Evolutionary conservation across 1,140 invertebrate genomes (phyloP).

Genomic region (Cydia pomonella): DNA sequence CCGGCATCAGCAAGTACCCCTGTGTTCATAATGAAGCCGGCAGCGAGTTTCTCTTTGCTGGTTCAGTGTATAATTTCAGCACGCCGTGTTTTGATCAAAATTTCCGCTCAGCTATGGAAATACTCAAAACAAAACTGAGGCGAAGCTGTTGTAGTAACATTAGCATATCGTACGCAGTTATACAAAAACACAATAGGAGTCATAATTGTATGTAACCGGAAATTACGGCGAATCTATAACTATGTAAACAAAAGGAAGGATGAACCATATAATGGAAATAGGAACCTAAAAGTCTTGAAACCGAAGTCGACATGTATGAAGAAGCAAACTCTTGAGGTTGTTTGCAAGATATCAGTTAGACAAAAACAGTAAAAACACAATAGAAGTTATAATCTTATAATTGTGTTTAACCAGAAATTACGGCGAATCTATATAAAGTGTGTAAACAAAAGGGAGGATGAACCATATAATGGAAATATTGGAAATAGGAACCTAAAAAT

Average conservation of each 20-base stretch:
- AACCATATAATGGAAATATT: not conserved
- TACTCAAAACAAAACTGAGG: not conserved
- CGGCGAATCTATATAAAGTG: no score
- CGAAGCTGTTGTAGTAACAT: not conserved
- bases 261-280: not conserved
- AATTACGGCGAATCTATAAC: no score
- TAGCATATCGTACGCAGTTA: not conserved
- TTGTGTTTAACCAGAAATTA: no score
- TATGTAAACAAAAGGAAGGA: no score
- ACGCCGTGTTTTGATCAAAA: not conserved
- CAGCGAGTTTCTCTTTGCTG: not conserved
- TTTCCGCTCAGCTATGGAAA: not conserved
- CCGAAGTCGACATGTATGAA: not conserved
- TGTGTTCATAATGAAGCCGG: not conserved
- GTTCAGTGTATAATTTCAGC: constrained; percentile 2
- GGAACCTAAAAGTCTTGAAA: not conserved
- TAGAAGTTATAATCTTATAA: not conserved
- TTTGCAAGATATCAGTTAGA: not conserved
- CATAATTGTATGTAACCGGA: no score
- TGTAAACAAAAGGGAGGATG: no score
- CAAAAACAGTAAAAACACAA: no score
- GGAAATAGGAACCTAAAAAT: not conserved
- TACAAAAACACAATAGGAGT: not conserved
- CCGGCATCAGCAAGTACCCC: not conserved
- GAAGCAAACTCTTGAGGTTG: not conserved